Evolutionary conservation across 1,140 invertebrate genomes (phyloP), one percentile per base, ranked within the genome.

Genomic region (Pachypsylla venusta): DNA sequence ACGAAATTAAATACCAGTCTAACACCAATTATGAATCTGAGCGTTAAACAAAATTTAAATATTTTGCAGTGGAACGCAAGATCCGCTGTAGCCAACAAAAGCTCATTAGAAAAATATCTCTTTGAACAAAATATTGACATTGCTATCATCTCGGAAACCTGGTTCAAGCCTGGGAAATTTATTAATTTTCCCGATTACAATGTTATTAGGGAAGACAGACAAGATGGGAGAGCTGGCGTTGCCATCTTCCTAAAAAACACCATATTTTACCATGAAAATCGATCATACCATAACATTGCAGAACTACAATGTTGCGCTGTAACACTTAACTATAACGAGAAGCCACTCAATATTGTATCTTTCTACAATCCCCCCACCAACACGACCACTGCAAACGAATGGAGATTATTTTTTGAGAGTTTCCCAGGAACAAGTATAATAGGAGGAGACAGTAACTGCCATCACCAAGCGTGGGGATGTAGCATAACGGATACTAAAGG

Each of bases 11-110:
- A 48, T 19, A 48, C n/a, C 4, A 48, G 16, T 10, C 30, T 35
- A 22, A 22, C 5, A 48, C 5, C n/a, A 19, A 22, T 48, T 7
- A 48, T n/a, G 30, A 35, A 35, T 16, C 10, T 35, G 42, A 48
- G 16, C 4, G 4, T 22, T n/a, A 10, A 5, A 19, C 4, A 2
- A 42, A 53, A 25, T 10, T 53, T 58, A 20, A 19, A 26, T 3
- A 10, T 57, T 16, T 14, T 57, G 22, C 56, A 57, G 30, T 57
- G 56, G 56, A 57, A 57, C 56, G 56, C 56, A 27, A 7, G 56
- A 13, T 57, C 56, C 28, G 26, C 30, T 7, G 22, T 57, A 4
- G 20, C 25, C 12, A 57, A 57, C 28, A 57, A 35, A 22, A 20
- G 3, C n/a, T 14, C 5, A 4, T 22, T 57, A 35, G 56, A 57